Conservation (phyloP, 2,888 invertebrate genomes). For the Leucophora obtusa region DNA sequence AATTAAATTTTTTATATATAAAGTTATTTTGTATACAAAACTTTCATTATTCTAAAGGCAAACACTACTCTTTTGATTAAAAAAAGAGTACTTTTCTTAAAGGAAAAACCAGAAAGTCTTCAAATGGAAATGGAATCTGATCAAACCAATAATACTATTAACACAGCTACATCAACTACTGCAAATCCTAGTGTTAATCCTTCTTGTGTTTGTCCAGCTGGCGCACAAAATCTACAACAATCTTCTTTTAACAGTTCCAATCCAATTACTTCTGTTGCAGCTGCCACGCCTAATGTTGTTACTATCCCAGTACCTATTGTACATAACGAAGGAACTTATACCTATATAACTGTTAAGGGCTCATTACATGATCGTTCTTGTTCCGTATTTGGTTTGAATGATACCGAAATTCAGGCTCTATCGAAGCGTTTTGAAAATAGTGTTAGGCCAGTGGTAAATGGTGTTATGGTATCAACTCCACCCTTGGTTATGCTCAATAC, state of each 20-base stretch:
- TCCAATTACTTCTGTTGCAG: constrained; percentile 22
- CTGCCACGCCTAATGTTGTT: constrained; percentile 71
- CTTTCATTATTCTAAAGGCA: constrained; percentile 50
- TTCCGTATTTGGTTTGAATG: constrained; percentile 86
- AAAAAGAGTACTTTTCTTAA: constrained; percentile 13
- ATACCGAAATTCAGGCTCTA: constrained; percentile 85
- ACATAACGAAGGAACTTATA: constrained; percentile 81
- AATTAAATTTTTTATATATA: background rate
- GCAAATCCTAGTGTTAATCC: constrained; percentile 57
- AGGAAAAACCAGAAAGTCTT: constrained; percentile 6
- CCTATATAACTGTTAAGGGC: constrained; percentile 89
- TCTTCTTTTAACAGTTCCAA: constrained; percentile 11
- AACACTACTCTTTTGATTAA: constrained; percentile 16
- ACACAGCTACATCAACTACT: constrained; percentile 45
- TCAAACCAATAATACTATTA: constrained; percentile 45
- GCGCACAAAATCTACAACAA: constrained; percentile 33
- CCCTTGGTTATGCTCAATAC: constrained; percentile 86
- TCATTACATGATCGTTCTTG: constrained; percentile 87
- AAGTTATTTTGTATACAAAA: constrained; percentile 21
- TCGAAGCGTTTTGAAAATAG: constrained; percentile 84
- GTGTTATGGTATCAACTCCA: constrained; percentile 84
- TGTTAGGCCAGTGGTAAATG: constrained; percentile 84
- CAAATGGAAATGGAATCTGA: constrained; percentile 61
- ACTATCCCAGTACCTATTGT: constrained; percentile 79
- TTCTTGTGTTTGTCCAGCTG: constrained; percentile 3